A percentile compares a stretch with the other conserved stretches of the same genome.
These are phyloP conservation scores for Conus canariensis DNA, from an alignment of 2,888 invertebrate species.

Conservation along the genomic window DNA sequence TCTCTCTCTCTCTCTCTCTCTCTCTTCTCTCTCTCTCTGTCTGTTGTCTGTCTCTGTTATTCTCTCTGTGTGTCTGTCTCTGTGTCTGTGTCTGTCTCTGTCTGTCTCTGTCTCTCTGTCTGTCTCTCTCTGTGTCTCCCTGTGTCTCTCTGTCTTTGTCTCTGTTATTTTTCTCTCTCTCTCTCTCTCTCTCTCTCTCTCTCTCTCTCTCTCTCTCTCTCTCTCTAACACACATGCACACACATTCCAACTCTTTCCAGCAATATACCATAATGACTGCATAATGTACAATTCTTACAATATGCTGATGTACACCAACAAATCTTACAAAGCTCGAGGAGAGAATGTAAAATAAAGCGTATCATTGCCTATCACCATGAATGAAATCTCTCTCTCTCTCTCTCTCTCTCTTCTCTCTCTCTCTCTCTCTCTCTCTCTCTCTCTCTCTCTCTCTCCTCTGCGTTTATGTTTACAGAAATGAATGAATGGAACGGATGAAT, in stretches of 20 bases:
- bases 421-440: slow-evolving; percentile 10
- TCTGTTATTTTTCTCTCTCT: not conserved
- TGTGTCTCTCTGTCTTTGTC: slow-evolving; percentile 2
- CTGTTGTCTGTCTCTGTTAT: not conserved
- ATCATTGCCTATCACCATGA: not conserved
- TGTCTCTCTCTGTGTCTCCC: slow-evolving; percentile 2
- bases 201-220: slow-evolving; percentile 7
- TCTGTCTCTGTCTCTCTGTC: slow-evolving; percentile 7
- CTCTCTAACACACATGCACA: not conserved
- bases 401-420: slow-evolving; percentile 14
- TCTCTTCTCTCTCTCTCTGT: not conserved
- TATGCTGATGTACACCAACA: not conserved
- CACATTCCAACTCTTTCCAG: too few relatives aligned
- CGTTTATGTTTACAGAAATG: not conserved
- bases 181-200: slow-evolving; percentile 12
- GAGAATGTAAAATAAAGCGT: not conserved
- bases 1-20: not conserved
- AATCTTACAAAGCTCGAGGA: not conserved
- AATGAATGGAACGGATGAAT: not conserved
- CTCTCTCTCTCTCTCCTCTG: slow-evolving; percentile 5
- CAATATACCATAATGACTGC: too few relatives aligned
- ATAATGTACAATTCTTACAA: too few relatives aligned
- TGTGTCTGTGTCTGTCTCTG: slow-evolving; percentile 6
- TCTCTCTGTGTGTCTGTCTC: not conserved
- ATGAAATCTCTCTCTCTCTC: too few relatives aligned